phyloP scores from a whole-genome alignment of 2,113 vertebrate genomes.

The Callopanchax toddi region DNA sequence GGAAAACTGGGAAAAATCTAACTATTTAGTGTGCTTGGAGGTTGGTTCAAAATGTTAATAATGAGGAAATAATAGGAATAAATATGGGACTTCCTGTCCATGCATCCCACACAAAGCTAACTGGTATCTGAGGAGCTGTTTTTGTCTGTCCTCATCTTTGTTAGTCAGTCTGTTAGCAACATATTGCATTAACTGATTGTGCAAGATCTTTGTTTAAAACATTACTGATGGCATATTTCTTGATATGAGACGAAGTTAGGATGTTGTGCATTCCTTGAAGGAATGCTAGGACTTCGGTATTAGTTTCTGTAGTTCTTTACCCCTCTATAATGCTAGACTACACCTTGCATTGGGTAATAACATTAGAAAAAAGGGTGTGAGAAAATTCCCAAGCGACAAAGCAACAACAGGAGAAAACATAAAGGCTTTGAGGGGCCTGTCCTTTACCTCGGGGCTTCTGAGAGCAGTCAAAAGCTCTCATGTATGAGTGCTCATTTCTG shows the following conservation, averaged over 20 bases:
- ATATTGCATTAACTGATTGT: too few relatives aligned
- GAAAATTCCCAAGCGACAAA: too few relatives aligned
- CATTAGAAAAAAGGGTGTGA: neutral
- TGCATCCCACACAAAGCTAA: conserved; percentile 5
- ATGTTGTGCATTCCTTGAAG: too few relatives aligned
- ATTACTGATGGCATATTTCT: too few relatives aligned
- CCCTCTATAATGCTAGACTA: too few relatives aligned
- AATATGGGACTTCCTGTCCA: conserved; percentile 3
- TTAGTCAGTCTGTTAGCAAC: too few relatives aligned
- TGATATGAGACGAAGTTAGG: too few relatives aligned
- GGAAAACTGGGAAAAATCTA: neutral
- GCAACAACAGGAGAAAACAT: neutral
- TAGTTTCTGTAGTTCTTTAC: too few relatives aligned
- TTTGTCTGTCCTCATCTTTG: too few relatives aligned
- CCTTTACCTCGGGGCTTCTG: conserved; percentile 1
- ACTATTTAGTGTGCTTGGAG: neutral
- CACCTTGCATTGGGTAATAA: too few relatives aligned
- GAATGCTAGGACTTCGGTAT: too few relatives aligned
- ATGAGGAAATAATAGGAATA: conserved; percentile 11
- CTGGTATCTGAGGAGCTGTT: neutral
- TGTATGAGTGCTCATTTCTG: neutral
- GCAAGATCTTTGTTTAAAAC: too few relatives aligned
- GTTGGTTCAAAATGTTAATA: conserved; percentile 2
- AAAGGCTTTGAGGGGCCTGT: neutral
- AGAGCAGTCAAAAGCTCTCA: conserved; percentile 11